Evolutionary conservation across 2,113 vertebrate genomes (phyloP).

Genomic region (Trogon surrucura): DNA sequence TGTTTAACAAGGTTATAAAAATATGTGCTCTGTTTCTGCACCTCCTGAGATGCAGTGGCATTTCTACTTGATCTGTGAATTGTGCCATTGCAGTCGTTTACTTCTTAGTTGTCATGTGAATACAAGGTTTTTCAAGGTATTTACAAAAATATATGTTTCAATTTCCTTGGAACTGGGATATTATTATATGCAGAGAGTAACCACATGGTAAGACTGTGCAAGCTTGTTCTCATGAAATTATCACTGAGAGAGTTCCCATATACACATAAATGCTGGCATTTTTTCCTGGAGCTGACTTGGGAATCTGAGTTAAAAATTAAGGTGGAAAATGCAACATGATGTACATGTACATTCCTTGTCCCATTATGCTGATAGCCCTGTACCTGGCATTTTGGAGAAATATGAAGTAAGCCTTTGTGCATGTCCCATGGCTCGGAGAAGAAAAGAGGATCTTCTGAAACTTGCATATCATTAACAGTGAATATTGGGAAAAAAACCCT

Average conservation of each 20-base stretch:
- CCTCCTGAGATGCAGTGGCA: not conserved
- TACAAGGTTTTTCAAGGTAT: not conserved
- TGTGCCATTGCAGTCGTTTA: not conserved
- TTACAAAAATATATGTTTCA: not conserved
- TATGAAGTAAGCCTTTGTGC: slow-evolving; percentile 1
- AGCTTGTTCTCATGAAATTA: slow-evolving; percentile 16
- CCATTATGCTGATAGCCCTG: not conserved
- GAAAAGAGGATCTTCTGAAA: slow-evolving; percentile 1
- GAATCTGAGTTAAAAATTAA: slow-evolving; percentile 29
- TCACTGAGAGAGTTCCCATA: not conserved
- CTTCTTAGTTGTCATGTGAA: not conserved
- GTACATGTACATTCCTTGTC: not conserved
- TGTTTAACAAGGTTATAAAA: not conserved
- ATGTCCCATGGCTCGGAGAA: not conserved
- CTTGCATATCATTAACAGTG: not conserved
- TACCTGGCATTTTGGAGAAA: slow-evolving; percentile 28
- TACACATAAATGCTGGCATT: not conserved
- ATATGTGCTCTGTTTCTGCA: not conserved
- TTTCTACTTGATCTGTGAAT: not conserved
- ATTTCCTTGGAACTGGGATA: not conserved
- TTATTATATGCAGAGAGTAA: not conserved
- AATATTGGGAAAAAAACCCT: not conserved
- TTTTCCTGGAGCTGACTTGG: slow-evolving; percentile 5
- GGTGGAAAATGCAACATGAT: not conserved
- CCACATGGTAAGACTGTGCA: not conserved